Conservation (phyloP, 2,888 invertebrate species). For the Tenthredo distinguenda region DNA sequence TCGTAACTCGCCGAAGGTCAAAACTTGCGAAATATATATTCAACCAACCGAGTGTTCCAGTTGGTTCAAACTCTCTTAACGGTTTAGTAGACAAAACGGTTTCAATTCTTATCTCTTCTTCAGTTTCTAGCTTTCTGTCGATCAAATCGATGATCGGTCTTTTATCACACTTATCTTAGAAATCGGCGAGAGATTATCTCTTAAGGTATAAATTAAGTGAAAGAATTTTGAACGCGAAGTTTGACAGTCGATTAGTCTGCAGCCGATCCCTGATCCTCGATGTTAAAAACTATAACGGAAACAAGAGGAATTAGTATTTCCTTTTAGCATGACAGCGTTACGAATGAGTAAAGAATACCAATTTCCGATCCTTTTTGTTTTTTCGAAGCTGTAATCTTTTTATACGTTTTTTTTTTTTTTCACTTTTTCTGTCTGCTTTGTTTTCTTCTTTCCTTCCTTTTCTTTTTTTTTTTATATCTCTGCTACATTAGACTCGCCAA, state of each 20-base stretch:
- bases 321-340: slow-evolving; percentile 5
- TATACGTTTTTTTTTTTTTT: too few relatives aligned
- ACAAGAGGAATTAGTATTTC: slow-evolving; percentile 16
- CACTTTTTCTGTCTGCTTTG: neutral
- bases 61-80: neutral
- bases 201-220: neutral
- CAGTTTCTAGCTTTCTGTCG: too few relatives aligned
- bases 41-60: slow-evolving; percentile 20
- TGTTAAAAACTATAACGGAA: neutral
- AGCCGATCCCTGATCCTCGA: neutral
- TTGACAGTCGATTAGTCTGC: neutral
- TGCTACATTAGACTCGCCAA: slow-evolving; percentile 16
- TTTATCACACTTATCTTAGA: too few relatives aligned
- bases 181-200: neutral
- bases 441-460: neutral
- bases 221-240: neutral
- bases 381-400: neutral
- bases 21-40: slow-evolving; percentile 34
- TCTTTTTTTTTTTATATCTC: neutral
- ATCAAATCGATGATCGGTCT: too few relatives aligned
- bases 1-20: slow-evolving; percentile 34
- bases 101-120: neutral
- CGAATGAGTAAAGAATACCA: neutral
- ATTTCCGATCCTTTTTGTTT: neutral
- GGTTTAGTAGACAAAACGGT: neutral